A percentile compares a stretch with the other conserved stretches of the same genome.
These are phyloP conservation scores for Pempheris klunzingeri DNA, from an alignment of 2,797 vertebrate genomes.

Conservation along the genomic window DNA sequence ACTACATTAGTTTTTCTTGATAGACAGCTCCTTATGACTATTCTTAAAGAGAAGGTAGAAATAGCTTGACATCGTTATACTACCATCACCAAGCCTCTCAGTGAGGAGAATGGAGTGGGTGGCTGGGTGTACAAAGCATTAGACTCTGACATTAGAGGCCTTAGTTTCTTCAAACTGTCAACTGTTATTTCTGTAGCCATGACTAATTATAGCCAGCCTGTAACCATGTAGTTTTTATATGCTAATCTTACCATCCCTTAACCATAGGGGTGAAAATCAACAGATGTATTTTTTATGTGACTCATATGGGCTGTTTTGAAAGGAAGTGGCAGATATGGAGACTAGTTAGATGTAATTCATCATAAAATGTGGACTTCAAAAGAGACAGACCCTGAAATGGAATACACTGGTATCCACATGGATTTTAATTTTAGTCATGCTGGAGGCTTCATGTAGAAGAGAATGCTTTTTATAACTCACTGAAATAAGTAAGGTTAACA, in stretches of 20 bases:
- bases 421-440: background rate
- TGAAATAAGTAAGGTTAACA: background rate
- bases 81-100: too few species aligned
- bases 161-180: background rate
- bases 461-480: background rate
- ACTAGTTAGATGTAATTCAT: background rate
- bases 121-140: too few species aligned
- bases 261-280: background rate
- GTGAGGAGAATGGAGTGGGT: background rate
- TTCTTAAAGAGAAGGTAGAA: background rate
- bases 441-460: background rate
- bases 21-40: too few species aligned
- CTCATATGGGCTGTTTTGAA: background rate
- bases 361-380: background rate
- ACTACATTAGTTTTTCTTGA: too few species aligned
- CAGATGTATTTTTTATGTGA: background rate
- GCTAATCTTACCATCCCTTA: too few species aligned
- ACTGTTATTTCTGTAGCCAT: background rate
- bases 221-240: background rate
- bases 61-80: background rate
- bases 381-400: background rate
- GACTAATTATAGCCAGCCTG: background rate
- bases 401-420: background rate
- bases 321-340: background rate
- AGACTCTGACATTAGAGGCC: background rate